Conservation (phyloP, 1,140 invertebrate species). For the Epicauta chinensis region DNA sequence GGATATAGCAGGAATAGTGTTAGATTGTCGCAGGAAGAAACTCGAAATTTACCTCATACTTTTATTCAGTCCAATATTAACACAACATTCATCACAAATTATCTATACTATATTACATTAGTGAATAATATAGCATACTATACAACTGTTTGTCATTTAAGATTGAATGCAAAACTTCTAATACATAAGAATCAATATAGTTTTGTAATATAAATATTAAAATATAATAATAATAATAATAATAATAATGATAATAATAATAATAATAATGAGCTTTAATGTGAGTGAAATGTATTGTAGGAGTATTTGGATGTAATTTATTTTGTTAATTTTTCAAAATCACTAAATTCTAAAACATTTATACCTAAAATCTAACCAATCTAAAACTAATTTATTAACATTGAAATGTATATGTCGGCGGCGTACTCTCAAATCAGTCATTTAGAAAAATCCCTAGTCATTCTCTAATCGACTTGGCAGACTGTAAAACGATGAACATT, state of each 20-base stretch:
- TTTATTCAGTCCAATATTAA: conserved; percentile 31
- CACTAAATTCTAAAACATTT: conserved; percentile 28
- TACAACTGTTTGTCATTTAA: conserved; percentile 10
- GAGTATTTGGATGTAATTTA: conserved; percentile 16
- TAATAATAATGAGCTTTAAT: conserved; percentile 24
- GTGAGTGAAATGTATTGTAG: conserved; percentile 24
- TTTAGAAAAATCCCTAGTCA: too few species aligned
- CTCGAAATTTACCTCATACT: too few species aligned
- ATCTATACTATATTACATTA: conserved; percentile 25
- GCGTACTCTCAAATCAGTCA: too few species aligned
- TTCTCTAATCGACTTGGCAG: too few species aligned
- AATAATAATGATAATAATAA: not conserved
- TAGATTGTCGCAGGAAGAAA: too few species aligned
- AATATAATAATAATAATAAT: conserved; percentile 4
- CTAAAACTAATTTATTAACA: conserved; percentile 22
- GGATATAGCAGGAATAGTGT: too few species aligned
- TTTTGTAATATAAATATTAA: conserved; percentile 13
- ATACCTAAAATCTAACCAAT: not conserved
- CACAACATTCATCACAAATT: conserved; percentile 31
- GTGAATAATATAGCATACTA: conserved; percentile 27
- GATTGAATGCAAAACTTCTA: conserved; percentile 3
- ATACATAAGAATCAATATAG: not conserved
- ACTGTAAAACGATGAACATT: too few species aligned
- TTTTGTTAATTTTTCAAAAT: conserved; percentile 18
- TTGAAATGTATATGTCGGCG: too few species aligned